Evolutionary conservation across 2,888 invertebrate species (phyloP).

Genomic region (Rhagophthalmus giganteus): DNA sequence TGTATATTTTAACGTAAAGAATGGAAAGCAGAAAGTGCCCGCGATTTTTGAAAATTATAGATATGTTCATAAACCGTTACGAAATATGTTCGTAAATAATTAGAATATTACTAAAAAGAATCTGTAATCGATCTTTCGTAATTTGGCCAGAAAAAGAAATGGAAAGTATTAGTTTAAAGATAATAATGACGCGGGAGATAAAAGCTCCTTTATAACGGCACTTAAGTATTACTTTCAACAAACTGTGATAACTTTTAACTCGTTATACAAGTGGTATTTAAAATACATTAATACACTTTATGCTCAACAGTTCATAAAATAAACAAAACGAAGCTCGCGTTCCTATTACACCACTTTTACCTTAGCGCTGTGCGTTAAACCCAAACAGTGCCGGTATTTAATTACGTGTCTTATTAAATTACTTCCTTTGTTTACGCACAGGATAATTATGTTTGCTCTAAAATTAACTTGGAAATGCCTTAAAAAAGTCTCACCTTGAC

Average conservation of each 20-base stretch:
- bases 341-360: constrained; percentile 27
- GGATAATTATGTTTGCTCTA: too few species aligned
- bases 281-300: constrained; percentile 19
- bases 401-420: constrained; percentile 16
- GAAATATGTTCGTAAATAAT: too few species aligned
- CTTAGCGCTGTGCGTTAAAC: constrained; percentile 18
- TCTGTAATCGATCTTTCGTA: too few species aligned
- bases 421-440: too few species aligned
- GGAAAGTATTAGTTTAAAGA: too few species aligned
- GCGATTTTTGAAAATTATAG: constrained; percentile 16
- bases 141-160: too few species aligned
- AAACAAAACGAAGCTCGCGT: constrained; percentile 25
- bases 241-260: constrained; percentile 11
- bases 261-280: constrained; percentile 27
- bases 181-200: too few species aligned
- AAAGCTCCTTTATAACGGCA: constrained; percentile 3
- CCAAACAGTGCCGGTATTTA: constrained; percentile 8
- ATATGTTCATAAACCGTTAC: constrained; percentile 13
- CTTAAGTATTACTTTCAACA: constrained; percentile 24
- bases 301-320: constrained; percentile 25
- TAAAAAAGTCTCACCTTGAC: too few species aligned
- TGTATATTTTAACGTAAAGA: constrained; percentile 11
- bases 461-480: too few species aligned
- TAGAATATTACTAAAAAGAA: too few species aligned
- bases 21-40: constrained; percentile 21